Conservation (phyloP, 2,113 vertebrate species). For the Bungarus multicinctus region DNA sequence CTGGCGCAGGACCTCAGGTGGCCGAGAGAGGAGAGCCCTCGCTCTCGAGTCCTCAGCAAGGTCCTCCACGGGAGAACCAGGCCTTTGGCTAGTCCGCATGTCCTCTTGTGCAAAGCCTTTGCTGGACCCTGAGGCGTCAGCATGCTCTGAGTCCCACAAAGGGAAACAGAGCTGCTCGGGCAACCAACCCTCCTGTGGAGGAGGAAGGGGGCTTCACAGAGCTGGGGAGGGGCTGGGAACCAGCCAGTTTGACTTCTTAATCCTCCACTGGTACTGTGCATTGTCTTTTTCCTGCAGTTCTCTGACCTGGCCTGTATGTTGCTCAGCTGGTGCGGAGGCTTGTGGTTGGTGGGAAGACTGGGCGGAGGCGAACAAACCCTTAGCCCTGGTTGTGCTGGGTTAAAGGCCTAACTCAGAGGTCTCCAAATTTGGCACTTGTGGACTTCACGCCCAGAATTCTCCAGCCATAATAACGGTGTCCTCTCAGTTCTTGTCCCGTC, state of each 20-base stretch:
- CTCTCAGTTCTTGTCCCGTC: not conserved
- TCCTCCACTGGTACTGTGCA: not conserved
- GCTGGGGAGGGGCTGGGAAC: too few species aligned
- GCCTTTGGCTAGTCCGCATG: not conserved
- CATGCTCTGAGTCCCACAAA: not conserved
- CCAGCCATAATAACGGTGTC: too few species aligned
- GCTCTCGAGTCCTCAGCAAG: not conserved
- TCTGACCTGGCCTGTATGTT: not conserved
- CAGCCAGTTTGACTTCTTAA: not conserved
- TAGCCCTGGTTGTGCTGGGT: not conserved
- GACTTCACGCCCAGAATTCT: too few species aligned
- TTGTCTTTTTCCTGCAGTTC: not conserved
- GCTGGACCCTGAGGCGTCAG: not conserved
- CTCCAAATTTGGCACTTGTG: too few species aligned
- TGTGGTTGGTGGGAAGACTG: not conserved
- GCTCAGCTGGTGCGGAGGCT: not conserved
- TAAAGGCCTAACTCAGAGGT: not conserved
- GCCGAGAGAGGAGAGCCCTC: not conserved
- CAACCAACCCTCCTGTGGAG: not conserved
- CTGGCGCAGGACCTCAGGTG: not conserved
- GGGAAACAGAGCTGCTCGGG: too few species aligned
- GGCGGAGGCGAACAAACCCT: not conserved
- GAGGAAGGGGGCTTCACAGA: not conserved
- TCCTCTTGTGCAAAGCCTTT: not conserved
- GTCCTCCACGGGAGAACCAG: not conserved